These are phyloP conservation scores for Brachystomella parvula DNA, from an alignment of 1,140 invertebrate genomes.

Conservation along the genomic window DNA sequence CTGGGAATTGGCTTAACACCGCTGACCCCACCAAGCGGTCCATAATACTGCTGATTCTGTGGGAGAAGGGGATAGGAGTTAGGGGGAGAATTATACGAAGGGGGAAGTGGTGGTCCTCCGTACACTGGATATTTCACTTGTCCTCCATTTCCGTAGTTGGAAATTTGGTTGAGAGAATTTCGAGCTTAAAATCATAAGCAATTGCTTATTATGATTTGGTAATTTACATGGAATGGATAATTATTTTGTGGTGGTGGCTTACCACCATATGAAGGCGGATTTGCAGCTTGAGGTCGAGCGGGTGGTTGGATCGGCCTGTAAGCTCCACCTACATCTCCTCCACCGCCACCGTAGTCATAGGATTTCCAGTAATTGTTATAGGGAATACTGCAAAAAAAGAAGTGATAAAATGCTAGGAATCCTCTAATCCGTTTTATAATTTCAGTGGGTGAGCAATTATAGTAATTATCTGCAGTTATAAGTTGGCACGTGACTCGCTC, in stretches of 20 bases:
- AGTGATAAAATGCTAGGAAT: background rate
- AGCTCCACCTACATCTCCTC: background rate
- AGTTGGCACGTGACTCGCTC: background rate
- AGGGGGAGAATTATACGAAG: background rate
- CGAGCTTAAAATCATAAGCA: background rate
- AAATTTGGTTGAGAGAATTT: background rate
- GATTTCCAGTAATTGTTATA: conserved; percentile 22
- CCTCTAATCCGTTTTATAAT: background rate
- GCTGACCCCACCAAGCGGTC: background rate
- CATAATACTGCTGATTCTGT: background rate
- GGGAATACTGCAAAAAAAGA: conserved; percentile 3
- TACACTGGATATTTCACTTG: background rate
- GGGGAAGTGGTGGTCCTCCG: background rate
- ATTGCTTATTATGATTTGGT: no score
- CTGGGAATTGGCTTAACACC: background rate
- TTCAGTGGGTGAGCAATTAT: background rate
- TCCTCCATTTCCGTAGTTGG: background rate
- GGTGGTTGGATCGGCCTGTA: background rate
- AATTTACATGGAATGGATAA: background rate
- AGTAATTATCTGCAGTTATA: background rate
- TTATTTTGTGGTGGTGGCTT: background rate
- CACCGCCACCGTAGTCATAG: conserved; percentile 15
- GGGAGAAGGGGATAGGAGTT: background rate
- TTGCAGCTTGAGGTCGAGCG: background rate
- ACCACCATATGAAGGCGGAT: background rate